These are phyloP conservation scores for Sebastes steindachneri DNA, from an alignment of 2,797 vertebrate species.

Conservation along the genomic window DNA sequence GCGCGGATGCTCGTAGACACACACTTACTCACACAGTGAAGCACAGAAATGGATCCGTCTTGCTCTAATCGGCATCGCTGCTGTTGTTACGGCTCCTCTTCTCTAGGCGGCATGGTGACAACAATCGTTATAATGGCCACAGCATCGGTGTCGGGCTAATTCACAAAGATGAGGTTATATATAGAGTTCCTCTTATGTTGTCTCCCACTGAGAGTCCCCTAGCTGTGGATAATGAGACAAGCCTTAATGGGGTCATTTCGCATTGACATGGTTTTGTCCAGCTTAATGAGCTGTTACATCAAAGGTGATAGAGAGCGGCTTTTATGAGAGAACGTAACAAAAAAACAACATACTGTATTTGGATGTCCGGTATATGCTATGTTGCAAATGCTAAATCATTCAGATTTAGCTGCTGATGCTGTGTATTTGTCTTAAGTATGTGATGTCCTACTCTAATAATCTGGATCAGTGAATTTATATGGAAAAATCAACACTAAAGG, in stretches of 20 bases:
- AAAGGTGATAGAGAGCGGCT: slow-evolving; percentile 67
- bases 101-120: slow-evolving; percentile 55
- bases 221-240: slow-evolving; percentile 74
- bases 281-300: slow-evolving; percentile 76
- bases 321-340: slow-evolving; percentile 55
- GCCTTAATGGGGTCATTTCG: slow-evolving; percentile 77
- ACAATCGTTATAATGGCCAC: slow-evolving; percentile 68
- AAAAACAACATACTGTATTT: slow-evolving; percentile 35
- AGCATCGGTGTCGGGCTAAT: slow-evolving; percentile 57
- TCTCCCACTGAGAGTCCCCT: slow-evolving; percentile 68
- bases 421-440: slow-evolving; percentile 8
- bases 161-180: slow-evolving; percentile 72
- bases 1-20: not conserved
- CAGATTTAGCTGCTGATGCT: slow-evolving; percentile 3
- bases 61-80: slow-evolving; percentile 54
- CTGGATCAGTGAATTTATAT: slow-evolving; percentile 20
- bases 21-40: slow-evolving; percentile 27
- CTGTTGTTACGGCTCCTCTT: slow-evolving; percentile 48
- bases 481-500: slow-evolving; percentile 7
- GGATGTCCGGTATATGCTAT: slow-evolving; percentile 33
- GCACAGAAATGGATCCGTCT: slow-evolving; percentile 52
- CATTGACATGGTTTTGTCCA: slow-evolving; percentile 73
- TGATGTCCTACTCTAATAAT: slow-evolving; percentile 4
- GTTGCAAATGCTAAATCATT: slow-evolving; percentile 23
- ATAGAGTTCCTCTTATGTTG: slow-evolving; percentile 70